A percentile compares a stretch with the other conserved stretches of the same genome.
Evolutionary conservation across 1,140 invertebrate genomes (phyloP).

Genomic region (Diploscapter pachys): DNA sequence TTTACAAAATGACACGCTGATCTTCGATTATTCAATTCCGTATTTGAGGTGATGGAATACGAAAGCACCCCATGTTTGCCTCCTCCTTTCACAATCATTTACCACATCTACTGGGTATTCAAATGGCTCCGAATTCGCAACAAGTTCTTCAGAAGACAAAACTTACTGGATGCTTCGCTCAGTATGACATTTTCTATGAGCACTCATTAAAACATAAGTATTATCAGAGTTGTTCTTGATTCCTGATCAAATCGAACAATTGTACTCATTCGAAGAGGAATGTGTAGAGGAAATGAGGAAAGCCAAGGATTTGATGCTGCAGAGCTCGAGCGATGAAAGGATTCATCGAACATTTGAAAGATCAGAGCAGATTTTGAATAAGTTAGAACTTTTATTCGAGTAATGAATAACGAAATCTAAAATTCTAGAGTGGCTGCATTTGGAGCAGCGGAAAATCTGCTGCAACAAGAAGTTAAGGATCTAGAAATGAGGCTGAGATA

Average conservation of each 20-base stretch:
- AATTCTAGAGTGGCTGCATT: slow-evolving; percentile 2
- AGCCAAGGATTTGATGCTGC: slow-evolving; percentile 42
- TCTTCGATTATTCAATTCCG: no score
- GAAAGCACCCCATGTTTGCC: slow-evolving; percentile 90
- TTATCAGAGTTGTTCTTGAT: slow-evolving; percentile 78
- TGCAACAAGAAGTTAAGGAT: slow-evolving; percentile 5
- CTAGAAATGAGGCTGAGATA: background rate
- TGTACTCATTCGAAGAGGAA: slow-evolving; percentile 95
- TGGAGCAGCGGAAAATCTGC: background rate
- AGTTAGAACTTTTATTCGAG: background rate
- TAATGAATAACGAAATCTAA: background rate
- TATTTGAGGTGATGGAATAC: slow-evolving; percentile 80
- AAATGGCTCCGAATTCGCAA: slow-evolving; percentile 65
- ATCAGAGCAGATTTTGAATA: slow-evolving; percentile 22
- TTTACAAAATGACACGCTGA: no score
- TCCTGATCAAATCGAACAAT: slow-evolving; percentile 81
- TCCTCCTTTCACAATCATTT: slow-evolving; percentile 85
- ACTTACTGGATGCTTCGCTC: slow-evolving; percentile 22
- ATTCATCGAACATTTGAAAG: slow-evolving; percentile 41
- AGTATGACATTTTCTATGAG: slow-evolving; percentile 7
- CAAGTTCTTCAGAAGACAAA: slow-evolving; percentile 25
- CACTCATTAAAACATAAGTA: background rate
- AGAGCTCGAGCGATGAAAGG: slow-evolving; percentile 43
- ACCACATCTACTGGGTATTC: slow-evolving; percentile 79
- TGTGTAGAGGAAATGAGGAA: slow-evolving; percentile 71